Percentiles rank a stretch among this genome's conserved stretches.
Conservation (phyloP, 2,888 invertebrate species). For the Chrysolina haemoptera region DNA sequence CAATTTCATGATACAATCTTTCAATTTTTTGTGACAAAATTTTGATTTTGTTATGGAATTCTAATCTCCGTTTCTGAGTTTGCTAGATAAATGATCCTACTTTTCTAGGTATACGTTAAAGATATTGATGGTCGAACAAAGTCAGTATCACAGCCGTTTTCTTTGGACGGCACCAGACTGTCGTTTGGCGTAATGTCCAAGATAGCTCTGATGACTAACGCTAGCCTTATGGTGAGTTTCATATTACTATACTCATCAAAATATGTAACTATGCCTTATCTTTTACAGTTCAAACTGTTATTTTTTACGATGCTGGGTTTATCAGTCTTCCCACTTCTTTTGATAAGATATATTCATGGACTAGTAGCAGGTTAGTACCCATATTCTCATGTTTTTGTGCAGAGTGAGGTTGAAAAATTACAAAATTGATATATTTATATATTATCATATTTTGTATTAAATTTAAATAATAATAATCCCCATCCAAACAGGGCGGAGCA, state of each 20-base stretch:
- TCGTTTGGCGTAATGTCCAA: conserved; percentile 79
- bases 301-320: conserved; percentile 77
- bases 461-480: too few relatives aligned
- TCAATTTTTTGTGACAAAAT: too few relatives aligned
- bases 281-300: conserved; percentile 76
- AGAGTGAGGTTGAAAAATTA: too few relatives aligned
- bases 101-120: conserved; percentile 72
- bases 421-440: too few relatives aligned
- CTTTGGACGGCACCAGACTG: conserved; percentile 80
- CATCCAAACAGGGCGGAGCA: too few relatives aligned
- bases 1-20: too few relatives aligned
- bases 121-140: conserved; percentile 75
- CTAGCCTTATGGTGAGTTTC: conserved; percentile 79
- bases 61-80: too few relatives aligned
- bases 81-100: too few relatives aligned
- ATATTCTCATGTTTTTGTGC: not conserved
- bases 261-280: conserved; percentile 19
- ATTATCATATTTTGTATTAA: too few relatives aligned
- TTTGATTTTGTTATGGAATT: too few relatives aligned
- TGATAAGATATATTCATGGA: conserved; percentile 75
- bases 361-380: conserved; percentile 71
- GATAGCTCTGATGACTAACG: conserved; percentile 84
- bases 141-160: conserved; percentile 79
- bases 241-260: too few relatives aligned
- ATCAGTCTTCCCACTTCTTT: conserved; percentile 77